phyloP scores from a whole-genome alignment of 2,113 vertebrate species.

The Sus scrofa region DNA sequence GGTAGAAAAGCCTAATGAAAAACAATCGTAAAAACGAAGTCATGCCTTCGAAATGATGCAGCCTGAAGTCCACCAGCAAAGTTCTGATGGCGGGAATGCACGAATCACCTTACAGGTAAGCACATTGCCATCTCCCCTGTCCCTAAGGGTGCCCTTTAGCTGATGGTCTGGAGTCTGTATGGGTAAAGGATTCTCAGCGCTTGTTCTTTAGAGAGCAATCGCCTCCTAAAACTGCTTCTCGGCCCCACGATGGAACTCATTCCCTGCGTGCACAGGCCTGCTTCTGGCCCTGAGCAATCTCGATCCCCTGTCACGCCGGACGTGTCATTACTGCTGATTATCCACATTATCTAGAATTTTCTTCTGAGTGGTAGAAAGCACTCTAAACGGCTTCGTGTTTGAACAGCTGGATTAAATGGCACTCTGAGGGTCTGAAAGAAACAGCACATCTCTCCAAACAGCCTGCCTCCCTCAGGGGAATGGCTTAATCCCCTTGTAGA shows the following conservation, averaged over 20 bases:
- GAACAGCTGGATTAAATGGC: constrained; percentile 64
- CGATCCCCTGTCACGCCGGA: neutral
- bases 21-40: neutral
- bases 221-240: neutral
- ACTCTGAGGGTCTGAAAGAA: constrained; percentile 54
- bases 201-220: constrained; percentile 8
- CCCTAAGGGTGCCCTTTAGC: neutral
- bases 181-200: neutral
- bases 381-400: constrained; percentile 52
- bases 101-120: constrained; percentile 20
- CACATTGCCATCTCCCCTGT: neutral
- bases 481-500: constrained; percentile 69
- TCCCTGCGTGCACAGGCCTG: neutral
- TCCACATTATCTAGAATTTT: constrained; percentile 68
- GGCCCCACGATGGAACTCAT: neutral
- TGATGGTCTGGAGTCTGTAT: neutral
- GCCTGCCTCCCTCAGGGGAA: neutral
- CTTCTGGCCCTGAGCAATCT: constrained; percentile 40
- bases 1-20: neutral
- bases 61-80: neutral
- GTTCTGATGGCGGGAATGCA: neutral
- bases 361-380: constrained; percentile 66
- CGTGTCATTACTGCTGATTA: constrained; percentile 52
- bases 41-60: neutral
- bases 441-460: constrained; percentile 61